Evolutionary conservation across 2,797 vertebrate species (phyloP), one percentile per base, ranked within the genome.

Genomic region (Sorex maritimensis): DNA sequence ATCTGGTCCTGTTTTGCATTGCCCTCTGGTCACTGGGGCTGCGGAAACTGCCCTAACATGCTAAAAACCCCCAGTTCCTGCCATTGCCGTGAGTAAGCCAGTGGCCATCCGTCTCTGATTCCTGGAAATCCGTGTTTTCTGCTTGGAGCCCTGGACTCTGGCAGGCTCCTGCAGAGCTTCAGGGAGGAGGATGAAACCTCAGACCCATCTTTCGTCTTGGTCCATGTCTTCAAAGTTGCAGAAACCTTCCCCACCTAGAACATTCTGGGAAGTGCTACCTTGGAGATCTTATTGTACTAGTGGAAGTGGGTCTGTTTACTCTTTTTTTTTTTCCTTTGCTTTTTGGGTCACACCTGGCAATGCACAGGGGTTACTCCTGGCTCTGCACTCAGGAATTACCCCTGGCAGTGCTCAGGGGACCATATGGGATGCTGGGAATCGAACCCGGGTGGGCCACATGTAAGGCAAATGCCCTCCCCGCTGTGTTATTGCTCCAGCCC

Each of bases 241-340:
- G 26, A 84, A 75, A 91, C 80, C 87, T 79, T 94, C 28, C 71
- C 23, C 19, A 19, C 12, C 83, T 23, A 68, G 86, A 90, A 75
- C 46, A 77, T 90, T 82, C 92, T 81, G 67, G 93, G 30, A 92
- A 92, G 5, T 82, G 41, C 38, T 80, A 85, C 71, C 12, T 82
- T 26, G 26, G 21, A 74, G 73, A 68, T 28, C 30, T 92, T 84
- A 0, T 90, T 88, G 95, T 44, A 63, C 81, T 19, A 91, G 5
- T 67, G 49, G 49, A 77, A 81, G 28, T 89, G 49, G 77, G 38
- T 71, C 58, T 72, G 21, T 94, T 92, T 67, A 79, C 65, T 13
- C 34, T 74, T 34, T 34, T 88, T 81, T 52, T 14, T 34, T 34
- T 34, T n/a, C n/a, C 34, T 34, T 34, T 34, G 34, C 34, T 34